Conservation (phyloP, 2,113 vertebrate species). For the Bucco capensis region DNA sequence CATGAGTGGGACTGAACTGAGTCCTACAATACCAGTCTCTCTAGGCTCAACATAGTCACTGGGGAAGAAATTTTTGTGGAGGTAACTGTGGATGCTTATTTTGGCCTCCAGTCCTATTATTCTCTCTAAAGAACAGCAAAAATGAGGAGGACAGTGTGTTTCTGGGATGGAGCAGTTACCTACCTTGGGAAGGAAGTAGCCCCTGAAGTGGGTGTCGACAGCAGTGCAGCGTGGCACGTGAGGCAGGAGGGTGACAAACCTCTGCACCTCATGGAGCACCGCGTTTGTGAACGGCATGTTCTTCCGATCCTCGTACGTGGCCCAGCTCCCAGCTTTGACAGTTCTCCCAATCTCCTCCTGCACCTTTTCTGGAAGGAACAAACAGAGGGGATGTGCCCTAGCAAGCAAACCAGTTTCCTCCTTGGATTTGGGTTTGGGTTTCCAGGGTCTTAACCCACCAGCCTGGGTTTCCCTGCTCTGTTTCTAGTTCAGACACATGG, state of each 20-base stretch:
- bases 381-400: not conserved
- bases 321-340: slow-evolving; percentile 21
- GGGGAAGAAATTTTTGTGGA: not conserved
- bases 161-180: not conserved
- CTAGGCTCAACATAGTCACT: not conserved
- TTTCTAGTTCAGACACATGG: not conserved
- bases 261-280: slow-evolving; percentile 87
- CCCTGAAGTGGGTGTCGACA: slow-evolving; percentile 55
- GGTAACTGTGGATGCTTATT: not conserved
- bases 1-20: not conserved
- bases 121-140: not conserved
- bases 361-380: slow-evolving; percentile 58
- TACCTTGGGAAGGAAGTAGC: slow-evolving; percentile 79
- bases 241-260: slow-evolving; percentile 82
- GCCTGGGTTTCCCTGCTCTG: not conserved
- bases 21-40: not conserved
- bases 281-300: slow-evolving; percentile 81
- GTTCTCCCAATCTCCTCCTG: slow-evolving; percentile 72
- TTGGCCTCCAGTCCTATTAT: not conserved
- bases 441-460: not conserved
- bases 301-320: slow-evolving; percentile 57
- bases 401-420: not conserved
- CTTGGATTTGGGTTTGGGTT: not conserved
- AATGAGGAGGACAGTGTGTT: not conserved
- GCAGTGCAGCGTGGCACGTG: slow-evolving; percentile 64